A percentile compares a stretch with the other conserved stretches of the same genome.
phyloP scores from a whole-genome alignment of 35 echinoderm and acorn worm genomes.

The Amphiura filiformis region DNA sequence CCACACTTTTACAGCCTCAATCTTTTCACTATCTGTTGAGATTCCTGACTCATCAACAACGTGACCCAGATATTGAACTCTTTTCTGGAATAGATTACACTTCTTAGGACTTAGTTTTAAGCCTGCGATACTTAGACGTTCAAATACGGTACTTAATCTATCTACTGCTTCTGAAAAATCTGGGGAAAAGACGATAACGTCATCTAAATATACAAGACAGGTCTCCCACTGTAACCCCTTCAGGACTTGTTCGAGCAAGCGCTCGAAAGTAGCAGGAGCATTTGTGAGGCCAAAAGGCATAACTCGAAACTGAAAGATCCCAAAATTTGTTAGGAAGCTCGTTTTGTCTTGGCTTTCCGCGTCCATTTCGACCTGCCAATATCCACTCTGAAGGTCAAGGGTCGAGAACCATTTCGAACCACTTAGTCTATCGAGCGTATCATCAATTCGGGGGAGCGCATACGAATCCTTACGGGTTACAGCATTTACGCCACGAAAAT shows the following conservation, averaged over 20 bases:
- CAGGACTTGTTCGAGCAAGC: slow-evolving; percentile 41
- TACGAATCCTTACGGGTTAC: slow-evolving; percentile 52
- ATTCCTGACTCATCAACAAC: slow-evolving; percentile 18
- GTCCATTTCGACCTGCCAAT: slow-evolving; percentile 35
- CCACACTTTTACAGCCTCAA: slow-evolving; percentile 24
- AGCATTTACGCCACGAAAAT: slow-evolving; percentile 39
- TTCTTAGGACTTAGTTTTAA: slow-evolving; percentile 63
- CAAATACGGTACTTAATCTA: slow-evolving; percentile 23
- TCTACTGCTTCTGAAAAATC: slow-evolving; percentile 7
- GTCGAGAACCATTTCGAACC: slow-evolving; percentile 41
- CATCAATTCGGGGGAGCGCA: slow-evolving; percentile 46
- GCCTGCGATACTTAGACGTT: slow-evolving; percentile 9
- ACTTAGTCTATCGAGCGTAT: slow-evolving; percentile 17
- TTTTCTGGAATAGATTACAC: too few species aligned
- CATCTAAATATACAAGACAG: slow-evolving; percentile 42
- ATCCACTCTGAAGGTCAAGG: slow-evolving; percentile 40
- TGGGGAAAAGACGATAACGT: slow-evolving; percentile 1
- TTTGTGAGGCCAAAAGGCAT: slow-evolving; percentile 60
- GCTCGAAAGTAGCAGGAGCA: slow-evolving; percentile 63
- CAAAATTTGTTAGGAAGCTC: slow-evolving; percentile 33
- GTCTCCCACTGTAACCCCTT: slow-evolving; percentile 35
- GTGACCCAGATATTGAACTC: slow-evolving; percentile 55
- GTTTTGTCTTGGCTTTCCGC: slow-evolving; percentile 46
- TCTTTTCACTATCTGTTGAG: slow-evolving; percentile 36
- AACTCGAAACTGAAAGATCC: slow-evolving; percentile 42